Evolutionary conservation across 64 coral and sea anemone species (phyloP).

Genomic region (Astreopora myriophthalma): DNA sequence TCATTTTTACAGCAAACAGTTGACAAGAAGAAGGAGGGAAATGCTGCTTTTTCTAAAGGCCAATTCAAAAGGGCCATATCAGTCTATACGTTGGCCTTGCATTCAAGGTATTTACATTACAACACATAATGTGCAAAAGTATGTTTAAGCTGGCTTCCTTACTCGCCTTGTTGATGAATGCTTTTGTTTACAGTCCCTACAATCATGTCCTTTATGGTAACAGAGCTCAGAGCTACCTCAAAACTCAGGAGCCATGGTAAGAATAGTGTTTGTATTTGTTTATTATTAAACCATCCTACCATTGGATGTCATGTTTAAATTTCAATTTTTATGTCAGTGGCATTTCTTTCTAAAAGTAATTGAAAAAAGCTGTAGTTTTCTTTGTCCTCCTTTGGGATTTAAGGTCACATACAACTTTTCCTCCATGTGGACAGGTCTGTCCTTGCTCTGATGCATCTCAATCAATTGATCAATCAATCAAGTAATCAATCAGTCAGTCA

Average conservation of each 20-base stretch:
- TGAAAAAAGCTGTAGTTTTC: too few relatives aligned
- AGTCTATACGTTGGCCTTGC: conserved; percentile 69
- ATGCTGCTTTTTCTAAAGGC: conserved; percentile 58
- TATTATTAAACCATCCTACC: neutral
- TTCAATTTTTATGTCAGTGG: too few relatives aligned
- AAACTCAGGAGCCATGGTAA: conserved; percentile 71
- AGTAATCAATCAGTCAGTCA: too few relatives aligned
- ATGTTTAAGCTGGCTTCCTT: neutral
- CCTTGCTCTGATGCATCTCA: too few relatives aligned
- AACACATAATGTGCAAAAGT: neutral
- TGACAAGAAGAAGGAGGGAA: conserved; percentile 73
- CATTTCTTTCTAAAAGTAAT: too few relatives aligned
- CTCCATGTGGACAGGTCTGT: too few relatives aligned
- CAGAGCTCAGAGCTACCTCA: conserved; percentile 90
- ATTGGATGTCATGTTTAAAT: neutral
- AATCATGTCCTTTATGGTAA: conserved; percentile 95
- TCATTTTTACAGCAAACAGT: conserved; percentile 32
- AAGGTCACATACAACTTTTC: too few relatives aligned
- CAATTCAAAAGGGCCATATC: conserved; percentile 90
- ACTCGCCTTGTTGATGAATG: neutral
- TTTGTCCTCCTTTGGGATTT: too few relatives aligned
- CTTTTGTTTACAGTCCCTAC: conserved; percentile 66
- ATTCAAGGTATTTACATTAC: conserved; percentile 77
- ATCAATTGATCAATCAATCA: too few relatives aligned
- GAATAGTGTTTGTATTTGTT: neutral